Evolutionary conservation across 2,888 invertebrate genomes (phyloP).

Genomic region (Tachina fera): DNA sequence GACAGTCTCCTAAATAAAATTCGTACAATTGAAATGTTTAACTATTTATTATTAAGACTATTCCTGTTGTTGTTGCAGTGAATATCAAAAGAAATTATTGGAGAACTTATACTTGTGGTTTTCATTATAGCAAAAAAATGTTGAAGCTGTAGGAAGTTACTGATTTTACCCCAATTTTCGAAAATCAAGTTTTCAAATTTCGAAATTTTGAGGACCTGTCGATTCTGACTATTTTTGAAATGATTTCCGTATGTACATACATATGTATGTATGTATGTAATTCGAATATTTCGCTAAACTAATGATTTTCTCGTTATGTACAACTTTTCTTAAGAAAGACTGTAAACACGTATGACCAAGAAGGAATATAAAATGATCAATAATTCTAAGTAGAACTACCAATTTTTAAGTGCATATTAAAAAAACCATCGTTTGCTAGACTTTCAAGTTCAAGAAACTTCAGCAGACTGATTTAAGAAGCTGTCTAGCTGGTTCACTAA

Average conservation of each 20-base stretch:
- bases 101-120: too few species aligned
- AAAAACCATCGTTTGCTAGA: constrained; percentile 37
- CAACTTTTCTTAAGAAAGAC: background rate
- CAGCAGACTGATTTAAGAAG: constrained; percentile 38
- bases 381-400: constrained; percentile 10
- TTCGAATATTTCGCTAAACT: background rate
- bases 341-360: constrained; percentile 4
- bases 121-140: too few species aligned
- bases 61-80: too few species aligned
- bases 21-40: background rate
- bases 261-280: too few species aligned
- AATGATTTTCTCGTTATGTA: background rate
- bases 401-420: constrained; percentile 5
- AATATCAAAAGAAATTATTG: too few species aligned
- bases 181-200: too few species aligned
- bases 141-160: too few species aligned
- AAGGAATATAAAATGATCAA: background rate
- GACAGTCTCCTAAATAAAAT: constrained; percentile 8
- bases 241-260: too few species aligned
- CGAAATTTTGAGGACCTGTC: too few species aligned
- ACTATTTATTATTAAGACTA: too few species aligned
- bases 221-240: too few species aligned
- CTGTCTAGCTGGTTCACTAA: constrained; percentile 38
- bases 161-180: too few species aligned
- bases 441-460: constrained; percentile 65